Conservation (phyloP, 2,888 invertebrate genomes). For the Acrobasis consociella region DNA sequence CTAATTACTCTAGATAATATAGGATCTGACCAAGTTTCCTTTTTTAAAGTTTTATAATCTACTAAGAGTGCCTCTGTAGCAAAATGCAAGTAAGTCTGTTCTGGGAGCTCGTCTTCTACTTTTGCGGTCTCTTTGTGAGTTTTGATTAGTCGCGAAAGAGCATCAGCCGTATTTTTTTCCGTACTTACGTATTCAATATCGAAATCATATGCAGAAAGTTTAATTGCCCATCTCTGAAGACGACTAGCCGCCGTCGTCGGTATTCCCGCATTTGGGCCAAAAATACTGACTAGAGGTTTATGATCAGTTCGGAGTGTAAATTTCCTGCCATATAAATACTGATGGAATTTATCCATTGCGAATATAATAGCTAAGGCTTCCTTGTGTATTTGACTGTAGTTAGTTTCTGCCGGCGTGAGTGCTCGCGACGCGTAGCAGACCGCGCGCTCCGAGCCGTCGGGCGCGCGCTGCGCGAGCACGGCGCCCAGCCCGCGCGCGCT, state of each 20-base stretch:
- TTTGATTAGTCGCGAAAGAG: constrained; percentile 25
- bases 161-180: constrained; percentile 28
- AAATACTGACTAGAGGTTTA: constrained; percentile 28
- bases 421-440: constrained; percentile 29
- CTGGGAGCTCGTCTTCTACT: neutral
- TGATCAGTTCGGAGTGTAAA: constrained; percentile 30
- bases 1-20: constrained; percentile 10
- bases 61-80: constrained; percentile 26
- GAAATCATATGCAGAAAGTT: constrained; percentile 29
- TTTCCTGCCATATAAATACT: constrained; percentile 29
- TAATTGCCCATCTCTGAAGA: constrained; percentile 33
- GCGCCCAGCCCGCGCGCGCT: constrained; percentile 28
- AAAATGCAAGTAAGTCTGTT: neutral
- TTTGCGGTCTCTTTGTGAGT: constrained; percentile 1
- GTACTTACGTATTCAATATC: constrained; percentile 30
- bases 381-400: constrained; percentile 30
- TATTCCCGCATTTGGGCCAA: constrained; percentile 26
- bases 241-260: constrained; percentile 29
- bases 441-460: constrained; percentile 26
- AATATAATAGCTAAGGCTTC: constrained; percentile 31
- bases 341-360: constrained; percentile 27
- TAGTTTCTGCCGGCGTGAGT: constrained; percentile 24
- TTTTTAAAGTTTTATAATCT: constrained; percentile 26
- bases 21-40: constrained; percentile 22
- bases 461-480: constrained; percentile 26